phyloP scores from a whole-genome alignment of 2,113 vertebrate species.

The Platysteira castanea region DNA sequence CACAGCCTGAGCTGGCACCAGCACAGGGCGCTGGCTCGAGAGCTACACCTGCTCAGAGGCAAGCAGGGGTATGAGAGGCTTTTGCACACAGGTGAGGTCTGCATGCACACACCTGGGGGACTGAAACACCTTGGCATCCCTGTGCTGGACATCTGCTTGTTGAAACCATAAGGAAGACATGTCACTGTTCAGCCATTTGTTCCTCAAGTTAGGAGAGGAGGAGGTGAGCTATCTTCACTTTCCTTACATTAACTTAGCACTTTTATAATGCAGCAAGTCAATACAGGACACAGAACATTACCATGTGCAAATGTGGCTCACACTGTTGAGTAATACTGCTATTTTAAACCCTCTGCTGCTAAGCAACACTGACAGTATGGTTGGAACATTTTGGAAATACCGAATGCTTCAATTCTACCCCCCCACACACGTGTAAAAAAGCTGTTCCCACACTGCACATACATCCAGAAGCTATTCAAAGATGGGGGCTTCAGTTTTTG shows the following conservation, averaged over 20 bases:
- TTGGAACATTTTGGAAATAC: slow-evolving; percentile 58
- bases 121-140: neutral
- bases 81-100: neutral
- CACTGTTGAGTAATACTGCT: slow-evolving; percentile 61
- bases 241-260: slow-evolving; percentile 55
- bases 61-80: neutral
- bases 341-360: slow-evolving; percentile 70
- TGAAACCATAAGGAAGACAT: neutral
- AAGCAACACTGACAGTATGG: slow-evolving; percentile 66
- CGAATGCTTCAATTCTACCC: slow-evolving; percentile 1
- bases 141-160: neutral
- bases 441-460: neutral
- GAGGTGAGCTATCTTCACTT: slow-evolving; percentile 46
- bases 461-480: neutral
- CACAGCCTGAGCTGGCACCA: neutral
- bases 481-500: neutral
- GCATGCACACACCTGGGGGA: neutral
- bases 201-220: slow-evolving; percentile 27
- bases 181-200: neutral
- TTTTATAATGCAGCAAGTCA: slow-evolving; percentile 55
- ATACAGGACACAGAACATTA: slow-evolving; percentile 55
- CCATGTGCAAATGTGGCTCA: slow-evolving; percentile 65
- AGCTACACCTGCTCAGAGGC: neutral
- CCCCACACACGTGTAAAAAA: neutral
- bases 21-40: rapidly evolving